Base-by-base conservation (phyloP, 1,140 invertebrate species). In the Diuraphis noxia region DNA sequence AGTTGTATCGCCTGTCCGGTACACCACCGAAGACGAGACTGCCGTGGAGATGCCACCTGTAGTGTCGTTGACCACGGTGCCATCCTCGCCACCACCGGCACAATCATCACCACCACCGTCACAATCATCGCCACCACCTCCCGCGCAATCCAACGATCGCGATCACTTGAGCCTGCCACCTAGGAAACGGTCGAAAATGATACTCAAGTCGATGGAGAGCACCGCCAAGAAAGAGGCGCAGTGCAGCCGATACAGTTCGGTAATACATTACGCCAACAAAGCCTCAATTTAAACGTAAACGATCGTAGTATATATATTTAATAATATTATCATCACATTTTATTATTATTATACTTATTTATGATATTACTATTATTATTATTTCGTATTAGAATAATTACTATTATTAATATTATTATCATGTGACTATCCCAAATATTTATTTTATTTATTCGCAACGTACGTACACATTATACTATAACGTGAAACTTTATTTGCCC, bases 251-350 rank as follows among this genome's bases (percentile, higher is more conserved):
- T 96, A 97, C 93, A 97, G 95, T 92, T 97, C 96, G 0, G 97
- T 97, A 77, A 97, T 97, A 92, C 96, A 97, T 91, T 97, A 97
- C 93, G 97, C 97, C 19, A 95, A 96, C 92, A 96, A 96, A 25
- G 96, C 95, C 23, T 93, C 89, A 38, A 91, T 82, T 34, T 91
- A 91, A 52, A 84, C 82, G 40, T 41, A 8, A n/a, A 30, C 17
- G 40, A 43, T 84, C 25, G 30, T 43, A 84, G 25, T 84, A 84
- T 82, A 30, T 40, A 40, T 38, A 41, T 40, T 34, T 85, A 85
- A 86, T 49, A 86, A 86, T 85, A 85, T 43, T 85, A 85, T 85
- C 30, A 43, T 34, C 84, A 85, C n/a, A 46, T 49, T 85, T 72
- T 72, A 72, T 72, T 46, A 84, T 85, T 85, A 85, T 85, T 85